phyloP scores from a whole-genome alignment of 1,140 invertebrate species.

The Protaetia brevitarsis region DNA sequence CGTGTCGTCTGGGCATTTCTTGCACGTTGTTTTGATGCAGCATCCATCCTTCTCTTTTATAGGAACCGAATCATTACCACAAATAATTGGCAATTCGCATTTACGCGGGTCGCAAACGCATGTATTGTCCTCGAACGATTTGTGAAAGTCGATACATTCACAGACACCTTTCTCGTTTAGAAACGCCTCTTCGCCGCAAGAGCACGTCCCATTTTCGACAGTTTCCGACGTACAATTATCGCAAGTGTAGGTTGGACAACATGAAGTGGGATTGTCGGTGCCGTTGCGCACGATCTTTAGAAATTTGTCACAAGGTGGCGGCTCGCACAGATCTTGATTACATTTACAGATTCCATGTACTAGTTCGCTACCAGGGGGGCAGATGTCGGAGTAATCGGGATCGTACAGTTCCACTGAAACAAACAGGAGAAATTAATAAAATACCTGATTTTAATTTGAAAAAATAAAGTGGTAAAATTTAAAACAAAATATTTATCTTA shows the following conservation, averaged over 20 bases:
- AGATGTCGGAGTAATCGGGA: slow-evolving; percentile 36
- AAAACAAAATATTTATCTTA: no score
- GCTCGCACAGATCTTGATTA: slow-evolving; percentile 32
- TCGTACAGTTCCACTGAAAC: slow-evolving; percentile 1
- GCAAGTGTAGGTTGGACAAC: slow-evolving; percentile 42
- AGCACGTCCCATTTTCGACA: slow-evolving; percentile 38
- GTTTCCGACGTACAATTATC: slow-evolving; percentile 36
- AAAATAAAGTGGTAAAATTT: no score
- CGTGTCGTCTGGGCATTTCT: slow-evolving; percentile 41
- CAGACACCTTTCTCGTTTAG: slow-evolving; percentile 35
- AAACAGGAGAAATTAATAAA: slow-evolving; percentile 9
- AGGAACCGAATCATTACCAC: slow-evolving; percentile 36
- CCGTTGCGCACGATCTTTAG: slow-evolving; percentile 31
- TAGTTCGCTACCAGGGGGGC: slow-evolving; percentile 40
- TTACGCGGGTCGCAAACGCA: slow-evolving; percentile 40
- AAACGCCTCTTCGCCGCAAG: slow-evolving; percentile 39
- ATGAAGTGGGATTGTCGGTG: slow-evolving; percentile 35
- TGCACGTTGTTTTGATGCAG: slow-evolving; percentile 37
- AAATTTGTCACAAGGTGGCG: slow-evolving; percentile 36
- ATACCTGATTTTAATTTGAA: neutral
- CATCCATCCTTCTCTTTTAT: slow-evolving; percentile 34
- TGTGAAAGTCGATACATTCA: slow-evolving; percentile 37
- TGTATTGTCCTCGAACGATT: slow-evolving; percentile 32
- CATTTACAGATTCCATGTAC: slow-evolving; percentile 39
- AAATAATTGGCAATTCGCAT: slow-evolving; percentile 38